Percentiles rank a stretch among this genome's conserved stretches.
phyloP scores from a whole-genome alignment of 2,797 vertebrate genomes.

The Holocentrus rufus region DNA sequence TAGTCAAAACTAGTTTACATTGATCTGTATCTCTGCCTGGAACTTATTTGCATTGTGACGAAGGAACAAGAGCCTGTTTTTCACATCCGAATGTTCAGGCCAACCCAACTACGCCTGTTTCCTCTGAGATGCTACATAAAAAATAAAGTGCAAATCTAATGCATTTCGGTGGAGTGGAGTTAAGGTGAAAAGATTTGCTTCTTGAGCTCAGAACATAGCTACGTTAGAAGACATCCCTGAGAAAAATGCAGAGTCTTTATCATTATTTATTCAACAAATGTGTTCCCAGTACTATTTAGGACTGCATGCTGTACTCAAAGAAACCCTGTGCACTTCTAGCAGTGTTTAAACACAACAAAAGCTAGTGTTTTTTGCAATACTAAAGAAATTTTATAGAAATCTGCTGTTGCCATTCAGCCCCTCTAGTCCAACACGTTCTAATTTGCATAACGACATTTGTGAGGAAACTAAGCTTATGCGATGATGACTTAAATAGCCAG shows the following conservation, averaged over 20 bases:
- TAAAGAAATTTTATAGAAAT: neutral
- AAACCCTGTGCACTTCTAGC: too few species aligned
- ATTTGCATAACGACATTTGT: too few species aligned
- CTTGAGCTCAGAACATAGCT: neutral
- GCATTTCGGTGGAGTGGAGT: neutral
- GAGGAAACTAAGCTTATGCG: neutral
- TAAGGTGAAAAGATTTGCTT: neutral
- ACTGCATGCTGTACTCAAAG: too few species aligned
- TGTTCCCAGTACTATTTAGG: too few species aligned
- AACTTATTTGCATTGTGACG: neutral
- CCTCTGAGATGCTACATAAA: neutral
- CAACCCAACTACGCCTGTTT: neutral
- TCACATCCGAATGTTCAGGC: neutral
- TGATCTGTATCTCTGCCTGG: slow-evolving; percentile 18
- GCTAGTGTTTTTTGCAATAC: too few species aligned
- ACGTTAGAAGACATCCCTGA: too few species aligned
- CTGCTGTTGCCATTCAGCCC: neutral
- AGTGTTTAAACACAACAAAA: too few species aligned
- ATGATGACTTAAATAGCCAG: neutral
- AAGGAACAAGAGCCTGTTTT: neutral
- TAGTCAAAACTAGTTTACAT: slow-evolving; percentile 11
- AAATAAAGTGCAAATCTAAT: neutral
- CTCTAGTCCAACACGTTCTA: neutral
- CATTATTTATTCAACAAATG: too few species aligned
- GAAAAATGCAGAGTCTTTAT: too few species aligned